Conservation (phyloP, 2,888 invertebrate genomes). For the Phanerotoma sp. region DNA sequence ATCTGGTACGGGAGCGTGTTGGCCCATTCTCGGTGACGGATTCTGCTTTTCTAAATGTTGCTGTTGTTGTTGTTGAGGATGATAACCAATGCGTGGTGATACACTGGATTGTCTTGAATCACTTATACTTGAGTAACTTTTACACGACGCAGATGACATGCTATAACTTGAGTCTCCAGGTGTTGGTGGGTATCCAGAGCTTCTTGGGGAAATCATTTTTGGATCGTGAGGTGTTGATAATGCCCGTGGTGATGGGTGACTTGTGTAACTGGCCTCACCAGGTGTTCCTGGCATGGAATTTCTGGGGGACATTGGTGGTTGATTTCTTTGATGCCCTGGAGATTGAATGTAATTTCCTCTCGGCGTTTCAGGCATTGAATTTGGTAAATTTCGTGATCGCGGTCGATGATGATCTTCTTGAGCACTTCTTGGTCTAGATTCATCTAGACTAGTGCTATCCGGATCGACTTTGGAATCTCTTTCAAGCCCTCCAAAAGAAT, state of each 20-base stretch:
- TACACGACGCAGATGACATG: slow-evolving; percentile 40
- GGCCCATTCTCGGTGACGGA: slow-evolving; percentile 33
- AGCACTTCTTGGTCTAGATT: slow-evolving; percentile 50
- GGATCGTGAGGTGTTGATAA: slow-evolving; percentile 47
- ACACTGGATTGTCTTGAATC: slow-evolving; percentile 43
- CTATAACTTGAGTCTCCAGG: slow-evolving; percentile 35
- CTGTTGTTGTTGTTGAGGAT: slow-evolving; percentile 36
- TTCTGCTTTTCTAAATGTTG: slow-evolving; percentile 43
- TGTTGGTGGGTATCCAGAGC: slow-evolving; percentile 44
- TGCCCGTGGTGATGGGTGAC: slow-evolving; percentile 44
- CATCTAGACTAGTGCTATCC: slow-evolving; percentile 67
- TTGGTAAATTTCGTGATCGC: slow-evolving; percentile 48
- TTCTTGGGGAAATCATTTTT: slow-evolving; percentile 46
- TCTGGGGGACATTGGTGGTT: slow-evolving; percentile 50
- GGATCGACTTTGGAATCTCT: slow-evolving; percentile 72
- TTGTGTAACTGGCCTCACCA: slow-evolving; percentile 38
- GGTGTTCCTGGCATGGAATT: slow-evolving; percentile 46
- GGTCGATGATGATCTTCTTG: slow-evolving; percentile 53
- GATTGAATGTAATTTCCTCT: slow-evolving; percentile 43
- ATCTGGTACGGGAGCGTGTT: slow-evolving; percentile 32
- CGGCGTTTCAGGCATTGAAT: slow-evolving; percentile 45
- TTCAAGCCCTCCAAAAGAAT: slow-evolving; percentile 50
- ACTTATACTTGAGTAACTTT: slow-evolving; percentile 40
- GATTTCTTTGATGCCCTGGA: slow-evolving; percentile 27
- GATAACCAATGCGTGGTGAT: slow-evolving; percentile 39